Conservation (phyloP, 2,888 invertebrate genomes). For the Calameuta pallipes region DNA sequence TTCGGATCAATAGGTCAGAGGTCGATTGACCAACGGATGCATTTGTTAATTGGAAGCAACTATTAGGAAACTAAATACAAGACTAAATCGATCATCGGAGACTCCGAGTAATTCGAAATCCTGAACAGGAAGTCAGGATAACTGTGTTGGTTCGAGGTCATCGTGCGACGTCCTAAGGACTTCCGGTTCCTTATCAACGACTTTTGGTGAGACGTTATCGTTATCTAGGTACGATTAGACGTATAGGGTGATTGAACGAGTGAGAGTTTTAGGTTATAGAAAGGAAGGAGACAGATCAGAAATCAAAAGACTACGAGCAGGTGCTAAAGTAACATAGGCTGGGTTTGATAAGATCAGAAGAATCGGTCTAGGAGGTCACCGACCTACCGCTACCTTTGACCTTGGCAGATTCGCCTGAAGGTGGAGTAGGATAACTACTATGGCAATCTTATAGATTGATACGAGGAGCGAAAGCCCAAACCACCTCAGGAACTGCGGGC, state of each 20-base stretch:
- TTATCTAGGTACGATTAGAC: background rate
- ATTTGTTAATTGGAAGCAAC: background rate
- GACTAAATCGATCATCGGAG: background rate
- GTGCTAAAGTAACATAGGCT: background rate
- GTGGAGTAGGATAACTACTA: background rate
- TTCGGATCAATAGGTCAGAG: background rate
- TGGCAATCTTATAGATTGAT: background rate
- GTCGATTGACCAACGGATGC: background rate
- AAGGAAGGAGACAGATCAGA: constrained; percentile 1
- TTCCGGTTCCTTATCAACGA: background rate
- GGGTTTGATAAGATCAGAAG: background rate
- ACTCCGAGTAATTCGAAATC: background rate
- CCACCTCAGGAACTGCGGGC: background rate
- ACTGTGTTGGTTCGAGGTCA: no score
- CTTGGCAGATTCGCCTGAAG: background rate
- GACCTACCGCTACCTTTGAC: background rate
- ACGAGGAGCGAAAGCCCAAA: background rate
- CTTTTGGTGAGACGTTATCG: background rate
- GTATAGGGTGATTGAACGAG: background rate
- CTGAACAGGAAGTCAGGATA: no score
- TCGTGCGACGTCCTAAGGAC: no score
- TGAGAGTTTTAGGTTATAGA: constrained; percentile 28
- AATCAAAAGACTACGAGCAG: background rate
- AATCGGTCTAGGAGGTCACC: background rate
- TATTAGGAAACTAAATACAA: background rate